Conservation (phyloP, 2,888 invertebrate species). For the Phrixothrix hirtus region DNA sequence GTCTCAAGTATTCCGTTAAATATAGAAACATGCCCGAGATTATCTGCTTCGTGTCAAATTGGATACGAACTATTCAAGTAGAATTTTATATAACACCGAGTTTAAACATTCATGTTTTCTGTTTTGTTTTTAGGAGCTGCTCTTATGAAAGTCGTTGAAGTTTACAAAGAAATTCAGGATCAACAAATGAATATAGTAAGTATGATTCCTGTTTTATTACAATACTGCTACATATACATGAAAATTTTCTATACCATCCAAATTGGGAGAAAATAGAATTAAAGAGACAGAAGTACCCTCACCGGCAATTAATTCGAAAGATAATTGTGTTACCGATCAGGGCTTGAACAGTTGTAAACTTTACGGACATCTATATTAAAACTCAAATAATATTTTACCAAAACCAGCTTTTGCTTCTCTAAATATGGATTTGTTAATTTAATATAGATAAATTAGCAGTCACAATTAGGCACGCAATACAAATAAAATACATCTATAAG, state of each 20-base stretch:
- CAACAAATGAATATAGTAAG: conserved; percentile 95
- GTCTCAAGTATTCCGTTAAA: not conserved
- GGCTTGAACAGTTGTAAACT: conserved; percentile 37
- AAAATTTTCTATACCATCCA: conserved; percentile 6
- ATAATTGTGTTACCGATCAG: conserved; percentile 45
- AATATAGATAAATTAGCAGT: conserved; percentile 17
- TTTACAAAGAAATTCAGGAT: conserved; percentile 91
- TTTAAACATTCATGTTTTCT: not conserved
- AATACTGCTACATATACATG: conserved; percentile 4
- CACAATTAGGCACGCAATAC: conserved; percentile 2
- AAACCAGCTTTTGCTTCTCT: conserved; percentile 31
- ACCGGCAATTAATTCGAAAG: conserved; percentile 45
- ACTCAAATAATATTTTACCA: conserved; percentile 42
- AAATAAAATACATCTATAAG: conserved; percentile 12
- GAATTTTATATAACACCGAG: not conserved
- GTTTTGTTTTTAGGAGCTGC: conserved; percentile 69
- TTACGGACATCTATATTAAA: conserved; percentile 35
- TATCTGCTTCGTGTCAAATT: not conserved
- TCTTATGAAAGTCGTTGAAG: conserved; percentile 89
- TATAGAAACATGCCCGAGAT: conserved; percentile 4
- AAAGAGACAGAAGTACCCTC: conserved; percentile 41
- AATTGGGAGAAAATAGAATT: conserved; percentile 28
- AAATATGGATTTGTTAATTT: conserved; percentile 14
- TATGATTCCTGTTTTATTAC: conserved; percentile 43
- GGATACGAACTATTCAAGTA: too few relatives aligned